Evolutionary conservation across 35 echinoderm and acorn worm genomes (phyloP), one percentile per base, ranked within the genome.

Genomic region (Ophioderma brevispina): DNA sequence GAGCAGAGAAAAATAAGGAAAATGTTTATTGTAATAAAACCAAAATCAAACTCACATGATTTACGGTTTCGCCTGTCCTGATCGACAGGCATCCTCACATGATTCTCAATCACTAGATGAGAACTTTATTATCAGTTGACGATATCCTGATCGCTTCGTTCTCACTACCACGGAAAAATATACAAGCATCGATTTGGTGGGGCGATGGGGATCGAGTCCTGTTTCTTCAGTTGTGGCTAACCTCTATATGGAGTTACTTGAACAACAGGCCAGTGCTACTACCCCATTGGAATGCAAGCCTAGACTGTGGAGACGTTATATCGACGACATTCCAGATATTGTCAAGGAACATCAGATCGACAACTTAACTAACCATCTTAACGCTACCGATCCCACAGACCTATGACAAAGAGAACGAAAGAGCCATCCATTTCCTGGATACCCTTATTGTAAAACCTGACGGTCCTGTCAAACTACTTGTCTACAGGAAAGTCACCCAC

Each of bases 401-500:
- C 21, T 33, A 42, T 3, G 81, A 83, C 0, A 11, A 23, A 42
- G 81, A 83, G 33, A 1, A 49, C 0, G 39, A 83, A 1, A 25
- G 81, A 43, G 31, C 23, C 8, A 34, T 50, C 25, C n/a, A 39
- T n/a, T 83, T 83, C 33, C 28, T 83, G 0, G 81, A 83, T 37
- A 83, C 81, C 8, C 28, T 42, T 10, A 52, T 83, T 18, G 39
- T 49, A 0, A 83, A 55, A 55, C 1, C 19, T 0, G 40, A 83
- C 31, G 81, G 81, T 34, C 31, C 18, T 30, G 32, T 55, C 40
- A 0, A 52, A 41, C n/a, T 83, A 23, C 38, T 33, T 2, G 32
- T 83, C 1, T 83, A 83, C 40, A 23, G 81, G 17, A 83, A 83
- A 50, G 35, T 33, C 3, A 82, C 56, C 1, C 88, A 90, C 80